Base-by-base conservation (phyloP, 2,113 vertebrate genomes). In the Alexandromys fortis region DNA sequence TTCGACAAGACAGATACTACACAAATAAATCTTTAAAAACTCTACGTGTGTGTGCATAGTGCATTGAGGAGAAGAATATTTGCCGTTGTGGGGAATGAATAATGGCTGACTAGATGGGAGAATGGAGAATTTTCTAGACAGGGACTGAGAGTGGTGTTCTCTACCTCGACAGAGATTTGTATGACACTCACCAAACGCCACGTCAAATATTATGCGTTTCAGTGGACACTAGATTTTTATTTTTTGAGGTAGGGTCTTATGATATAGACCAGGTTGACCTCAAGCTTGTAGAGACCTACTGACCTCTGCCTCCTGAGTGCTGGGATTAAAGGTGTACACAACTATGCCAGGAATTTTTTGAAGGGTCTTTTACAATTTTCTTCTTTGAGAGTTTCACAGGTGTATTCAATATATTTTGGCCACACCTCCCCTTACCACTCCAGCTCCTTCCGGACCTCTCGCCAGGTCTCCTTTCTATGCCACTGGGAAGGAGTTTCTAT, bases 31-130 rank as follows among this genome's bases (percentile, higher is more conserved):
- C 61, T 94, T 35, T 42, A 77, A 86, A 68, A 73, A 76, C 5
- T 1, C 0, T 0, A 4, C 24, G 21, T 19, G 21, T 9, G 0
- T 0, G 1, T 26, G 0, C 5, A 28, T 33, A 70, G 8, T 55
- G 5, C 21, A 13, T 17, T 55, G 35, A 73, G 49, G 68, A 81
- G 22, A 38, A 79, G 22, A 90, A 2, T 22, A 16, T 52, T 87
- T 94, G 19, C 49, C 10, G 24, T 21, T 72, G n/a, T 21, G 42
- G n/a, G 7, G 26, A 24, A n/a, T 5, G 38, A 45, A 11, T n/a
- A 73, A 58, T 22, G 16, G 75, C 47, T 83, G 30, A 78, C 45
- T 55, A 5, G 19, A n/a, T 28, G 49, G 30, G 19, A 35, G 4
- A 91, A 35, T n/a, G 21, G 90, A 55, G 45, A 85, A 33, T 22